These are phyloP conservation scores for Diorhabda elongata DNA, from an alignment of 1,140 invertebrate genomes.

Conservation along the genomic window DNA sequence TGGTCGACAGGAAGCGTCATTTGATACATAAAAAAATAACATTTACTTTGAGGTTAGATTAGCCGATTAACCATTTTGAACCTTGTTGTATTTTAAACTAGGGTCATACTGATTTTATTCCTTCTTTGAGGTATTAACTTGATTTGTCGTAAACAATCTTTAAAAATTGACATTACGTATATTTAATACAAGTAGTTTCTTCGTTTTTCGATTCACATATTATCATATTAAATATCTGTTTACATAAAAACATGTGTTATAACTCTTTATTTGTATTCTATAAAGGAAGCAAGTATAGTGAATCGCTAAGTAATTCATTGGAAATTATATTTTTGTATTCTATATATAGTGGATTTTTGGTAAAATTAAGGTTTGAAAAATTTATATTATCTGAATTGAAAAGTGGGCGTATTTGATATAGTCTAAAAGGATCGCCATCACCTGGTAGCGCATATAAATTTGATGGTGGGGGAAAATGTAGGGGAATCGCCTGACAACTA, in stretches of 20 bases:
- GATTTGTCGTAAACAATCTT: too few species aligned
- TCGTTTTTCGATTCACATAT: too few species aligned
- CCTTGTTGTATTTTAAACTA: slow-evolving; percentile 17
- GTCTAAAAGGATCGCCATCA: not conserved
- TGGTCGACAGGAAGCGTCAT: slow-evolving; percentile 44
- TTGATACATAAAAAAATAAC: slow-evolving; percentile 48
- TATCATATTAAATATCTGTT: not conserved
- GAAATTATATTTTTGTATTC: not conserved
- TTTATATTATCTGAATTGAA: not conserved
- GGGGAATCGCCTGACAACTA: not conserved
- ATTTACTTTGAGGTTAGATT: slow-evolving; percentile 41
- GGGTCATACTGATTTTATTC: too few species aligned
- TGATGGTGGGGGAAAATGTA: not conserved
- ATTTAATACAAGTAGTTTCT: too few species aligned
- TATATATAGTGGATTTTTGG: not conserved
- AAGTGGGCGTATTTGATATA: not conserved
- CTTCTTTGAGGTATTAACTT: too few species aligned
- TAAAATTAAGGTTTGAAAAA: not conserved
- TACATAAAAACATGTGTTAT: not conserved
- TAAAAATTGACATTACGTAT: too few species aligned
- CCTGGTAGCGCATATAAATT: not conserved
- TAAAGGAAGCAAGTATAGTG: not conserved
- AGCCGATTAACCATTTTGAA: slow-evolving; percentile 23
- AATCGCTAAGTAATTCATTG: not conserved
- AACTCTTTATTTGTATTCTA: not conserved